Base-by-base conservation (phyloP, 2,888 invertebrate genomes). In the Argyresthia albistria region DNA sequence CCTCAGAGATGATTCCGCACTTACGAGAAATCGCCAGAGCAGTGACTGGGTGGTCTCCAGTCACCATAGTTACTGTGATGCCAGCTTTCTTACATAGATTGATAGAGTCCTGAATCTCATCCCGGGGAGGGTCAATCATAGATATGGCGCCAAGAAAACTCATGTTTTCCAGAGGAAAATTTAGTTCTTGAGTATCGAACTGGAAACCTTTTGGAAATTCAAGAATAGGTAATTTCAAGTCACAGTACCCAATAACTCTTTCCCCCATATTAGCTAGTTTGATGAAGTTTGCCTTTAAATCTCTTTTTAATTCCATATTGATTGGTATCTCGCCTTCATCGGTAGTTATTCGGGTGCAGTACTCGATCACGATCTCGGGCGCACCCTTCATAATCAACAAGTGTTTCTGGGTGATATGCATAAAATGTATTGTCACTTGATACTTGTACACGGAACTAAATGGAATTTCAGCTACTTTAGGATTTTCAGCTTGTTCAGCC, bases 231-330 rank as follows among this genome's bases (percentile, higher is more conserved):
- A 97, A 80, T 35, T 80, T 63, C 0, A 89, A 81, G 73, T 96
- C 95, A 63, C 94, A 94, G 76, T 96, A 97, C 14, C 94, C 95
- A 50, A 96, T 86, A 1, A 97, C 95, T 55, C 96, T 89, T 74
- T 97, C 96, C 35, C 97, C 97, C 74, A 94, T 91, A 59, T 93
- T 93, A 53, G 95, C 96, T 53, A 97, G 76, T 70, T 93, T 93
- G 53, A 92, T 88, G 69, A 96, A 94, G 52, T 92, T 90, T 49
- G 88, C 82, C 65, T 91, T 90, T 25, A 93, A 80, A 50, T 88
- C 81, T 52, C 88, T 82, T 59, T 89, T 89, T 60, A 89, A 71
- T 12, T 73, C 70, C 0, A 70, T 61, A 1, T 78, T 86, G 46
- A 95, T 69, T 0, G 64, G 53, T 52, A 64, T 75, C 12, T 89